Conservation (phyloP, 2,888 invertebrate genomes). For the Apodemia zela region DNA sequence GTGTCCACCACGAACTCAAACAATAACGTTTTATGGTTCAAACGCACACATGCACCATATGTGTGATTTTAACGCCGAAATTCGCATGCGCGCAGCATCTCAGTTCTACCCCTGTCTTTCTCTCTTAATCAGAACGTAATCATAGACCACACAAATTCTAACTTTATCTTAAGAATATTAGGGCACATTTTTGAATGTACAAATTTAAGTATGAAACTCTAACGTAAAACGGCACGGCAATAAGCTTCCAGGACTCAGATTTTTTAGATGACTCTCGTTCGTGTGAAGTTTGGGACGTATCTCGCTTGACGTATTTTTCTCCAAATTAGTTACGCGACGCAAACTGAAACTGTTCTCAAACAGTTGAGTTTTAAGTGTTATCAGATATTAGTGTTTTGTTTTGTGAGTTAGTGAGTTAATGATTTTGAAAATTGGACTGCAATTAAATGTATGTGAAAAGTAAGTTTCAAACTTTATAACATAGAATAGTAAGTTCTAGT, state of each 20-base stretch:
- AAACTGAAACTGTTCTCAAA: slow-evolving; percentile 36
- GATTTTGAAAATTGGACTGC: slow-evolving; percentile 23
- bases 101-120: slow-evolving; percentile 61
- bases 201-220: slow-evolving; percentile 37
- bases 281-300: slow-evolving; percentile 61
- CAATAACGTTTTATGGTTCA: slow-evolving; percentile 51
- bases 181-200: slow-evolving; percentile 33
- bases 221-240: slow-evolving; percentile 60
- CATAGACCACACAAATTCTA: slow-evolving; percentile 26
- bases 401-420: slow-evolving; percentile 38
- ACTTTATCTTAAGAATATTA: slow-evolving; percentile 18
- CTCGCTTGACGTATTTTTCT: slow-evolving; percentile 34
- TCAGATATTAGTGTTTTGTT: slow-evolving; percentile 39
- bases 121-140: slow-evolving; percentile 34
- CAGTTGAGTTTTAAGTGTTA: slow-evolving; percentile 36
- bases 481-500: background rate
- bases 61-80: slow-evolving; percentile 40
- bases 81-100: slow-evolving; percentile 79
- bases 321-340: slow-evolving; percentile 51
- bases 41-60: slow-evolving; percentile 36
- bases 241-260: slow-evolving; percentile 71
- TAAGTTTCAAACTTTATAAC: slow-evolving; percentile 35
- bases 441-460: slow-evolving; percentile 28
- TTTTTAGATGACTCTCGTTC: slow-evolving; percentile 71
- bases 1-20: slow-evolving; percentile 59